A percentile compares a stretch with the other conserved stretches of the same genome.
Evolutionary conservation across 1,140 invertebrate species (phyloP).

Genomic region (Olivierus martensii): DNA sequence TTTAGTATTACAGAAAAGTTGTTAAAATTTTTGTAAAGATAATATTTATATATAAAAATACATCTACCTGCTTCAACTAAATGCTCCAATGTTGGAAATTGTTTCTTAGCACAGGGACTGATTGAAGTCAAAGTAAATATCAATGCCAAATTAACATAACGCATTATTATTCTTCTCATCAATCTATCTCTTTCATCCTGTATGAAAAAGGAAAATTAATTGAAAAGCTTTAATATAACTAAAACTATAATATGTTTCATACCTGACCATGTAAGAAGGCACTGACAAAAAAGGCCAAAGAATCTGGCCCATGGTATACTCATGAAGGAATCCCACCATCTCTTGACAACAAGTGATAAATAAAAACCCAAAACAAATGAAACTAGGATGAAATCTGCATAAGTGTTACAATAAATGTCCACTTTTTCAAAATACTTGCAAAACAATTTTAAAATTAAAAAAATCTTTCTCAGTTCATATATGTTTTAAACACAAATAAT

Average conservation of each 20-base stretch:
- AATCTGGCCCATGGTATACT: conserved; percentile 81
- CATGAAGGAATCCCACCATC: conserved; percentile 42
- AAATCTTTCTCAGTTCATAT: no score
- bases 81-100: conserved; percentile 77
- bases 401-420: conserved; percentile 28
- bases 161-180: conserved; percentile 72
- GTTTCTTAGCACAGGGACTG: conserved; percentile 75
- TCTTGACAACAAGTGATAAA: conserved; percentile 72
- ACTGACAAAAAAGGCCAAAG: conserved; percentile 68
- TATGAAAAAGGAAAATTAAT: no score
- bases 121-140: conserved; percentile 69
- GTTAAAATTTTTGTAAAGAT: no score
- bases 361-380: conserved; percentile 91
- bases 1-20: no score
- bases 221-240: no score
- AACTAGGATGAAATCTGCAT: conserved; percentile 38
- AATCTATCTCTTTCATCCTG: conserved; percentile 67
- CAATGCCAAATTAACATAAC: conserved; percentile 65
- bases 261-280: conserved; percentile 72
- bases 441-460: no score
- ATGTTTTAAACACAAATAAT: no score
- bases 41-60: no score
- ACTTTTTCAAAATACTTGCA: conserved; percentile 30
- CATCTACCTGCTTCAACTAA: conserved; percentile 71
- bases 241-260: conserved; percentile 8